Base-by-base conservation (phyloP, 2,888 invertebrate species). In the Autographa gamma region DNA sequence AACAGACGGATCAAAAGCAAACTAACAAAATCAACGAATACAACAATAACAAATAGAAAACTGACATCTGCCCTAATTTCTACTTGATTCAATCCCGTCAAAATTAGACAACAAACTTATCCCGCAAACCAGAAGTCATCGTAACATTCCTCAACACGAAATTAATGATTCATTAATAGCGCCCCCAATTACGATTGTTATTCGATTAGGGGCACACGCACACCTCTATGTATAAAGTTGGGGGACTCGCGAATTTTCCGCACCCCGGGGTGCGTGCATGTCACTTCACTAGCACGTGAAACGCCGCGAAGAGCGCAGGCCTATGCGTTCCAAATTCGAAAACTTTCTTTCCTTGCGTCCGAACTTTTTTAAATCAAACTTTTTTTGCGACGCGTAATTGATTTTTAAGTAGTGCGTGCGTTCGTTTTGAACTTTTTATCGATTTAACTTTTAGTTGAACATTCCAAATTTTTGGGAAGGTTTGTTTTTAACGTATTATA, bases 141-240 rank as follows among this genome's bases (percentile, higher is more conserved):
- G 68, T 64, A 90, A 88, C 85, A 86, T 85, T 86, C 83, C 81
- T 77, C 79, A 86, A 86, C 85, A 83, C 80, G 86, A 84, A 87
- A 92, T 93, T 93, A 94, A 94, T 93, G 91, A 93, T 89, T 93
- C 92, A 93, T 94, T 93, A 93, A 88, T 88, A 85, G 84, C 85
- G 79, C 87, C 87, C 88, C 83, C 86, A 85, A 92, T 90, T 89
- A 89, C 89, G 89, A 91, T 92, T 90, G 91, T 89, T 91, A 92
- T 92, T 89, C 89, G 92, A 93, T 93, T 91, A 91, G 89, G 90
- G 90, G 77, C 86, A 86, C 88, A 84, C 89, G 86, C 86, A 84
- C 86, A 83, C 85, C 80, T 77, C 77, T 71, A 80, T 79, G 83
- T 84, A 84, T 86, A 84, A 80, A 84, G 86, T 79, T 86, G 87